Conservation (phyloP, 2,888 invertebrate species). For the Parochlus steinenii region DNA sequence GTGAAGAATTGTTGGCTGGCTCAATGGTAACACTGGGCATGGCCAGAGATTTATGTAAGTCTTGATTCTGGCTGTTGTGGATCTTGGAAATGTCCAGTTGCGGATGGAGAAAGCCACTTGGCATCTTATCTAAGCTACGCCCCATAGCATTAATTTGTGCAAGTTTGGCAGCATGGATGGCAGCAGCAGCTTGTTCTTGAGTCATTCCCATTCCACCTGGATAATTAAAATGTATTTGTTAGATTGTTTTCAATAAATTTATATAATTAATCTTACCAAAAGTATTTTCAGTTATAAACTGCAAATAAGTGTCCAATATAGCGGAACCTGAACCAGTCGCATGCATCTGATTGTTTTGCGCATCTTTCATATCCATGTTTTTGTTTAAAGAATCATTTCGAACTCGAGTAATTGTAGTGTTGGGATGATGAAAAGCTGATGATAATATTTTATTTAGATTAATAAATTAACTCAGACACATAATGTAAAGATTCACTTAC, state of each 20-base stretch:
- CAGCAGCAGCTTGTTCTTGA: slow-evolving; percentile 53
- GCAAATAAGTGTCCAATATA: slow-evolving; percentile 71
- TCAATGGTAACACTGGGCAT: slow-evolving; percentile 11
- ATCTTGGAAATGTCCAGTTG: slow-evolving; percentile 29
- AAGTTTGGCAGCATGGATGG: slow-evolving; percentile 61
- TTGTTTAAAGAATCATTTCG: slow-evolving; percentile 45
- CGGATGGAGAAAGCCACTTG: slow-evolving; percentile 27
- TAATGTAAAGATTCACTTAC: slow-evolving; percentile 4
- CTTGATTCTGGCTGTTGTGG: slow-evolving; percentile 13
- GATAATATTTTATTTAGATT: neutral
- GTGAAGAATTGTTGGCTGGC: slow-evolving; percentile 6
- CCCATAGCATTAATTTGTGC: slow-evolving; percentile 57
- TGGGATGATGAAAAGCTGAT: slow-evolving; percentile 33
- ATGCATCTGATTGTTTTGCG: slow-evolving; percentile 47
- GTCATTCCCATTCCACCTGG: slow-evolving; percentile 37
- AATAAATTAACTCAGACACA: neutral
- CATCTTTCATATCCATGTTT: slow-evolving; percentile 50
- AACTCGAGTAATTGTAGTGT: slow-evolving; percentile 46
- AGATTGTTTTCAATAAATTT: slow-evolving; percentile 3
- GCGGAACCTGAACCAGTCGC: slow-evolving; percentile 58
- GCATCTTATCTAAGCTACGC: slow-evolving; percentile 37
- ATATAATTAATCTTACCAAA: slow-evolving; percentile 35
- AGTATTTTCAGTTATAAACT: slow-evolving; percentile 73
- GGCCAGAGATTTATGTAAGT: no score
- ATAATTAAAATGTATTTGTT: slow-evolving; percentile 1